Evolutionary conservation across 1,140 invertebrate species (phyloP), one percentile per base, ranked within the genome.

Genomic region (Cydia fagiglandana): DNA sequence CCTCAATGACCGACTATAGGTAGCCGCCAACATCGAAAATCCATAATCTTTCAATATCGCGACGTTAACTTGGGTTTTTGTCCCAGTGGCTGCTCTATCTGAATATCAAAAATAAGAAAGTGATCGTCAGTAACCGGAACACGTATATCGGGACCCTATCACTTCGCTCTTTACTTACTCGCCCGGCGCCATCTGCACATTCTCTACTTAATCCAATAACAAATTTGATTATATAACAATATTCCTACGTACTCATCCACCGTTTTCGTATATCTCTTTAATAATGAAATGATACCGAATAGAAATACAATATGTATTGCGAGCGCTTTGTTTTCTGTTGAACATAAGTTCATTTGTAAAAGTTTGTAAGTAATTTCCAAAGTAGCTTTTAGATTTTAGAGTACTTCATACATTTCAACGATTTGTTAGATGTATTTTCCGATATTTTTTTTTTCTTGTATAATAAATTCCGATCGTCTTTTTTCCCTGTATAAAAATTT

Each of bases 71-170:
- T 83, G 86, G 89, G 87, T 90, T 91, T 75, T 92, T 90, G 88
- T 90, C 89, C 86, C 87, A 85, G 83, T 86, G 84, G 86, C 80
- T 83, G 85, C 88, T 86, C 82, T 83, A 91, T 92, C 91, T 92
- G 91, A 92, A 92, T 92, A 92, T 92, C 91, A 92, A 92, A 91
- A 92, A 88, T 92, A 88, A 87, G 89, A 88, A 91, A 91, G 84
- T 80, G 83, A 86, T 87, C 87, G 86, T 92, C 89, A 90, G 89
- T 89, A 92, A 80, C 83, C 91, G 81, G 79, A 83, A 88, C 91
- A 92, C 91, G 91, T 92, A 89, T 87, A 88, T 88, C 86, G 89
- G 84, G 91, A 90, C 89, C 89, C 90, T 91, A 92, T 92, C 91
- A 91, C 89, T 89, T 89, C 86, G 87, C 86, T 91, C 88, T 89